Evolutionary conservation across 2,113 vertebrate genomes (phyloP).

Genomic region (Saccopteryx leptura): DNA sequence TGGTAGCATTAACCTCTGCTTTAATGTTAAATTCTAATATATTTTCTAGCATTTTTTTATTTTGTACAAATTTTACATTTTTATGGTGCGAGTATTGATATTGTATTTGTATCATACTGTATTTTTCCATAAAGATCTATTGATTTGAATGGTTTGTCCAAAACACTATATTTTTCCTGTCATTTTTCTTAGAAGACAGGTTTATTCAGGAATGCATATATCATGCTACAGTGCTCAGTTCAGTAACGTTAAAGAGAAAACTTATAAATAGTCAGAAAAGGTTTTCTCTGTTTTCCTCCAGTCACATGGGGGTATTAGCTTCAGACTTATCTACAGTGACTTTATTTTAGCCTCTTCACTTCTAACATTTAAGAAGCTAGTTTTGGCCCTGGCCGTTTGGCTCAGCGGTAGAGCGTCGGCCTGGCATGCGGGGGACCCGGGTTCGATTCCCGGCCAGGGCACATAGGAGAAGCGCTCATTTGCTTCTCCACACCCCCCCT

Average conservation of each 20-base stretch:
- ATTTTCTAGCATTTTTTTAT: neutral
- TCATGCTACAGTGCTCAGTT: neutral
- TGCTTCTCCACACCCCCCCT: too few relatives aligned
- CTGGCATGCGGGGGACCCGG: too few relatives aligned
- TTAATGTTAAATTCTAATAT: neutral
- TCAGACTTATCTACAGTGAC: neutral
- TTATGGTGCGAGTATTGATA: neutral
- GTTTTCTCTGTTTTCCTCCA: neutral
- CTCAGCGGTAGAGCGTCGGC: too few relatives aligned
- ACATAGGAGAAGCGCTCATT: too few relatives aligned
- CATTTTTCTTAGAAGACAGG: neutral
- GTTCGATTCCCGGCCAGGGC: too few relatives aligned
- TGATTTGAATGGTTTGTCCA: neutral
- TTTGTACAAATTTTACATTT: neutral
- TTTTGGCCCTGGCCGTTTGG: too few relatives aligned
- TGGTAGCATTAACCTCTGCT: neutral
- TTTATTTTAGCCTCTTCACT: neutral
- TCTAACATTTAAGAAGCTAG: neutral
- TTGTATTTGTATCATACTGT: neutral
- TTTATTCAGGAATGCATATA: neutral
- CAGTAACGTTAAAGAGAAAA: neutral
- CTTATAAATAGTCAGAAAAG: neutral
- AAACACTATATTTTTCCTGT: neutral
- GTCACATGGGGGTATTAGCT: fast-evolving
- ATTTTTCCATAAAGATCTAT: neutral